Conservation (phyloP, 2,888 invertebrate genomes). For the Helobdella robusta region DNA sequence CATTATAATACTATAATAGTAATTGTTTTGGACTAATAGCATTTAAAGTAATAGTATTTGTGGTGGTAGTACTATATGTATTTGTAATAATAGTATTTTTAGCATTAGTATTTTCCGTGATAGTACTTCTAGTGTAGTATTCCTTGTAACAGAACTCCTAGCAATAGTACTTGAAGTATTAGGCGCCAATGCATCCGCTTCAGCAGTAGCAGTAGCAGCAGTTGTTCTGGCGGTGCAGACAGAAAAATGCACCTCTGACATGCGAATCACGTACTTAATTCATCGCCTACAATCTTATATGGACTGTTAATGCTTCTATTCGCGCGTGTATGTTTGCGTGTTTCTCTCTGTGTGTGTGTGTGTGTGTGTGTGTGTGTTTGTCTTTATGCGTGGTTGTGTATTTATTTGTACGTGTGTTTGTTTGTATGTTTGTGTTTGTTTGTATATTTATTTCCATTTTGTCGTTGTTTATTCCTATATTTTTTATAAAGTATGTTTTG, state of each 20-base stretch:
- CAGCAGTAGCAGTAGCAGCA: background rate
- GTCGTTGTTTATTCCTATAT: too few relatives aligned
- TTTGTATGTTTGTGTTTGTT: background rate
- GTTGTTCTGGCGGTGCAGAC: background rate
- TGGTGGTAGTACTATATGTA: too few relatives aligned
- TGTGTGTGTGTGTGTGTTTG: conserved; percentile 9
- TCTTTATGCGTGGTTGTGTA: background rate
- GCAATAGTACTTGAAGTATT: too few relatives aligned
- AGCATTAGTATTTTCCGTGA: too few relatives aligned
- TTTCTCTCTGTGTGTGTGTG: background rate
- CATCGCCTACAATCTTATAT: conserved; percentile 23
- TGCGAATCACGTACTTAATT: conserved; percentile 18
- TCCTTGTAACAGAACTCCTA: too few relatives aligned
- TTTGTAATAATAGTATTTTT: too few relatives aligned
- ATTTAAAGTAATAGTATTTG: too few relatives aligned
- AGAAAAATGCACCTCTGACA: conserved; percentile 16
- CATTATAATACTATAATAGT: too few relatives aligned
- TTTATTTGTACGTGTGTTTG: background rate
- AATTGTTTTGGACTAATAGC: too few relatives aligned
- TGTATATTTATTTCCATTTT: conserved; percentile 9
- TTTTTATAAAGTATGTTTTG: too few relatives aligned
- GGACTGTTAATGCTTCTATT: conserved; percentile 17
- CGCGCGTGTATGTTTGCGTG: background rate
- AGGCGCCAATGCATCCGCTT: too few relatives aligned
- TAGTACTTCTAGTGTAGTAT: too few relatives aligned